Evolutionary conservation across 2,797 vertebrate genomes (phyloP).

Genomic region (Steatocranus sp.): DNA sequence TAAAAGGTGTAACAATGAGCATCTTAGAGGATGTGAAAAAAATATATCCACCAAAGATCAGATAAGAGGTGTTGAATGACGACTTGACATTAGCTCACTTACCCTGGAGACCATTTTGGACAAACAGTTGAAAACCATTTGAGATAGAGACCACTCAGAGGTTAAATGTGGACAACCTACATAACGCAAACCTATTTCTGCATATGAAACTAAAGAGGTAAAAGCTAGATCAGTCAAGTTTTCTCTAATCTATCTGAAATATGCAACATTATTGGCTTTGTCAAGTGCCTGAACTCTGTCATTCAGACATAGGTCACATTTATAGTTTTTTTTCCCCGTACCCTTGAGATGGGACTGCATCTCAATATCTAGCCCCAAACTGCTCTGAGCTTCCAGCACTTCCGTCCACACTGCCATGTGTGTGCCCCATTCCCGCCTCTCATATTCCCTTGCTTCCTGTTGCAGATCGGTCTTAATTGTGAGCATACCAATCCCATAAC

Average conservation of each 20-base stretch:
- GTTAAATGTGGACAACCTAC: background rate
- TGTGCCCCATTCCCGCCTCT: background rate
- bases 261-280: background rate
- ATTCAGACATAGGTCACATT: background rate
- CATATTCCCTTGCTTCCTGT: background rate
- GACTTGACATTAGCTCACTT: background rate
- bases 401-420: background rate
- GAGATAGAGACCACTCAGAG: background rate
- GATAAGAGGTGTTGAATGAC: constrained; percentile 4
- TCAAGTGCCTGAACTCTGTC: background rate
- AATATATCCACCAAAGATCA: background rate
- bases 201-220: background rate
- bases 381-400: background rate
- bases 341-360: background rate
- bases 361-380: background rate
- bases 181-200: background rate
- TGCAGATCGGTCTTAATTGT: background rate
- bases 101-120: background rate
- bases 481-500: background rate
- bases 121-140: background rate
- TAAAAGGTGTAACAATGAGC: constrained; percentile 34
- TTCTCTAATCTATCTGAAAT: background rate
- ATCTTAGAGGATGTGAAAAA: constrained; percentile 27
- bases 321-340: accelerated
- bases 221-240: background rate